phyloP scores from a whole-genome alignment of 1,140 invertebrate species.

The Zelostemma sp. region DNA sequence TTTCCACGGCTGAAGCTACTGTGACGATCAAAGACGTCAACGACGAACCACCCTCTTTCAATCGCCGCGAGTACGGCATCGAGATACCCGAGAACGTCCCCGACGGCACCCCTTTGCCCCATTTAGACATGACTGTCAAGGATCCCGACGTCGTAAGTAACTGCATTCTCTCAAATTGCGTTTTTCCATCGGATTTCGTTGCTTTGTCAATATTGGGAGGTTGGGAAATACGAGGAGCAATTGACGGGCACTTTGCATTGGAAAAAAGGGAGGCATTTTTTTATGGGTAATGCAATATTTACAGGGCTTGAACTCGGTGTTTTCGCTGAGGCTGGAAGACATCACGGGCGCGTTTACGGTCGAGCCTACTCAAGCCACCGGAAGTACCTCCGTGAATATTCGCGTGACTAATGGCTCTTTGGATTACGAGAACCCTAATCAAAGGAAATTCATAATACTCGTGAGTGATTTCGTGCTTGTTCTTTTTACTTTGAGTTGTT shows the following conservation, averaged over 20 bases:
- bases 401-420: constrained; percentile 83
- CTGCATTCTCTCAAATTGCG: constrained; percentile 12
- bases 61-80: constrained; percentile 83
- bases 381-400: constrained; percentile 85
- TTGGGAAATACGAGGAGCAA: constrained; percentile 10
- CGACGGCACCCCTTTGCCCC: constrained; percentile 83
- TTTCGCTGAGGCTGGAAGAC: constrained; percentile 82
- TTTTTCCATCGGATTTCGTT: constrained; percentile 7
- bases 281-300: background rate
- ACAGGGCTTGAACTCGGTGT: constrained; percentile 85
- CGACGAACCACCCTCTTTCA: constrained; percentile 90
- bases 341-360: constrained; percentile 86
- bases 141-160: constrained; percentile 86
- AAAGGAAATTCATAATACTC: constrained; percentile 90
- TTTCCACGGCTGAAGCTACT: constrained; percentile 78
- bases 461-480: constrained; percentile 67
- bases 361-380: constrained; percentile 82
- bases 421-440: constrained; percentile 93
- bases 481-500: constrained; percentile 7
- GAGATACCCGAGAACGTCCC: constrained; percentile 86
- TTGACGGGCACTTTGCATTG: background rate
- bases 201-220: background rate
- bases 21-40: constrained; percentile 94
- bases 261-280: constrained; percentile 13
- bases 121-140: constrained; percentile 87